Evolutionary conservation across 64 coral and sea anemone species (phyloP).

Genomic region (Stylophora pistillata): DNA sequence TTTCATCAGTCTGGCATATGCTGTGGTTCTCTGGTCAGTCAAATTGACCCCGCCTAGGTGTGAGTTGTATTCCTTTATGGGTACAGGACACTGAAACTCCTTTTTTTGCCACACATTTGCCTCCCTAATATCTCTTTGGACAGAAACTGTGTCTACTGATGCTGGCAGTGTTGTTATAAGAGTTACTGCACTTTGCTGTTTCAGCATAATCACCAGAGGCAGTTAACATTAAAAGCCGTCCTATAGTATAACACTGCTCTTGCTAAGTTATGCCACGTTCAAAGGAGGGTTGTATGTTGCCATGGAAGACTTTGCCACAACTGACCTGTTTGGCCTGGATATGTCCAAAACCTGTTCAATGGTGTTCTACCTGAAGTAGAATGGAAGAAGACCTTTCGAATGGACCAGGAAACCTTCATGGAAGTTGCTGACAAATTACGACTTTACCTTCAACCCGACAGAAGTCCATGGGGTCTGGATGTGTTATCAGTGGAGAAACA

Average conservation of each 20-base stretch:
- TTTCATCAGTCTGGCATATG: too few relatives aligned
- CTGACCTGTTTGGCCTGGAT: background rate
- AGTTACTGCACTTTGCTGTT: background rate
- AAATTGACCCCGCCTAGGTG: slow-evolving; percentile 27
- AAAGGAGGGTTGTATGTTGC: background rate
- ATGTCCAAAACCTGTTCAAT: background rate
- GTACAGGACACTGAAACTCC: slow-evolving; percentile 15
- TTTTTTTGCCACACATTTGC: slow-evolving; percentile 17
- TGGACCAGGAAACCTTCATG: background rate
- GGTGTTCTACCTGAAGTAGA: background rate
- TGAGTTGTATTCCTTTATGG: slow-evolving; percentile 13
- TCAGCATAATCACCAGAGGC: too few relatives aligned
- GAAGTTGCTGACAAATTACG: background rate
- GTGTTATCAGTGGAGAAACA: slow-evolving; percentile 19
- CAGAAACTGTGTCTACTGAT: background rate
- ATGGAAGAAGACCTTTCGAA: slow-evolving; percentile 28
- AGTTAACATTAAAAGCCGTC: too few relatives aligned
- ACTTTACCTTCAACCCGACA: background rate
- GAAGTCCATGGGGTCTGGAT: background rate
- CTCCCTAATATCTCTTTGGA: slow-evolving; percentile 1
- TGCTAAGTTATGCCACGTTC: background rate
- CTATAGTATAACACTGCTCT: background rate
- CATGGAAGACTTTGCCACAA: background rate
- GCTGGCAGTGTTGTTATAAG: slow-evolving; percentile 24
- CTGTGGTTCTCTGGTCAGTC: too few relatives aligned